A percentile compares a stretch with the other conserved stretches of the same genome.
Evolutionary conservation across 1,140 invertebrate species (phyloP).

Genomic region (Drosophila dunni): DNA sequence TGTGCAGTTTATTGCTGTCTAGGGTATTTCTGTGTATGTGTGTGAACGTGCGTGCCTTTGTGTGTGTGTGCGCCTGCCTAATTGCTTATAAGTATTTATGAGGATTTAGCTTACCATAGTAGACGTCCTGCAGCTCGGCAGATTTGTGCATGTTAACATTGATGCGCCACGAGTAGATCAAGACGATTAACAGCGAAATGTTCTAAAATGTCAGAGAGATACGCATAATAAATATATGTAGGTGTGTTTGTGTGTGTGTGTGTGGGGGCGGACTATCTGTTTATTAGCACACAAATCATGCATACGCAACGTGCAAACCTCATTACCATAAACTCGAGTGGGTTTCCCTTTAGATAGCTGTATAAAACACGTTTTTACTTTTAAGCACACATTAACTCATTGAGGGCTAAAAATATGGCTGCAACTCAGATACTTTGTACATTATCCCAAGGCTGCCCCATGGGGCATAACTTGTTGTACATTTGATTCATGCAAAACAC

Average conservation of each 20-base stretch:
- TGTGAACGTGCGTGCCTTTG: neutral
- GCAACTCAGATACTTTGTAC: slow-evolving; percentile 50
- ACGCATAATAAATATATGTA: neutral
- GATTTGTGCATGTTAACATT: slow-evolving; percentile 89
- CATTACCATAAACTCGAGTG: slow-evolving; percentile 21
- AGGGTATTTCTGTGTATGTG: slow-evolving; percentile 29
- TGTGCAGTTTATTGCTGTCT: slow-evolving; percentile 18
- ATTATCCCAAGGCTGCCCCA: slow-evolving; percentile 51
- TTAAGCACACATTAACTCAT: slow-evolving; percentile 41
- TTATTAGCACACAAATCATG: slow-evolving; percentile 40
- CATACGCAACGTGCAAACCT: slow-evolving; percentile 57
- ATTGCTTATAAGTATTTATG: slow-evolving; percentile 45
- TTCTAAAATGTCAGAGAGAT: slow-evolving; percentile 85
- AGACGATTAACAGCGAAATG: slow-evolving; percentile 89
- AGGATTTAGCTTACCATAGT: slow-evolving; percentile 87
- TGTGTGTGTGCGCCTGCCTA: slow-evolving; percentile 38
- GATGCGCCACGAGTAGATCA: slow-evolving; percentile 90
- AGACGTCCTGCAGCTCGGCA: slow-evolving; percentile 89
- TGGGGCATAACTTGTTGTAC: neutral
- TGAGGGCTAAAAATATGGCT: slow-evolving; percentile 16
- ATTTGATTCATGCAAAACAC: slow-evolving; percentile 48
- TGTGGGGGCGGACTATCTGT: too few relatives aligned
- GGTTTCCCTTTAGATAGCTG: slow-evolving; percentile 2
- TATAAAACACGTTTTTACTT: slow-evolving; percentile 62
- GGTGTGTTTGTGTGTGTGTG: too few relatives aligned